Evolutionary conservation across 2,113 vertebrate genomes (phyloP), one percentile per base, ranked within the genome.

Genomic region (Ptyas mucosa): DNA sequence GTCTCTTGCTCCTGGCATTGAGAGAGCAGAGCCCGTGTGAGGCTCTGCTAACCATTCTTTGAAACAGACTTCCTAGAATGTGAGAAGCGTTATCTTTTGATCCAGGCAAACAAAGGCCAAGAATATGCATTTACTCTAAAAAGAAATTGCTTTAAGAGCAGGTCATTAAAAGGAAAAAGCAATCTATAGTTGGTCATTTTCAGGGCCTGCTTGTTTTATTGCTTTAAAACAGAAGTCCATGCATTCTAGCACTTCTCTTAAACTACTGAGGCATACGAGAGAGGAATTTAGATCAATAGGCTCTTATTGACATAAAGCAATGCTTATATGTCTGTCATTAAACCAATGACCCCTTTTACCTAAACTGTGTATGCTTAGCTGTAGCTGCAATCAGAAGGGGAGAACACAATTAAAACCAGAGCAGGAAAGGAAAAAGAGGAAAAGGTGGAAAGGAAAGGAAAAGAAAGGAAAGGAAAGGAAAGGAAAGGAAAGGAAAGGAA

Each of bases 281-380:
- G 61, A 93, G 46, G 69, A 86, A 86, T 93, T 93, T 85, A 9
- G 85, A 26, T 93, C 55, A 92, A 69, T 51, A 57, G 89, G 24
- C 0, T 92, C 85, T 49, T 92, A 92, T 53, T 94, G 91, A 94
- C 9, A 88, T 92, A 53, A 89, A 91, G 8, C 69, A 91, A 92
- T 88, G 52, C 90, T 87, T 52, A 0, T 90, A 23, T 43, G 91
- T 4, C 3, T 93, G 9, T 1, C 89, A 91, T 93, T 81, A 94
- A 95, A 87, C 0, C 24, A 90, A 89, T 58, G 0, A 1, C 26
- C 23, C 8, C 1, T 15, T 93, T 94, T 89, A 5, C 23, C 11
- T 21, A 90, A 9, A 18, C 89, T 15, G 49, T 91, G 15, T 24
- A 43, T 94, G 34, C 57, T 95, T 24, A 85, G 1, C 21, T 91